Evolutionary conservation across 2,113 vertebrate genomes (phyloP).

Genomic region (Ranitomeya variabilis): DNA sequence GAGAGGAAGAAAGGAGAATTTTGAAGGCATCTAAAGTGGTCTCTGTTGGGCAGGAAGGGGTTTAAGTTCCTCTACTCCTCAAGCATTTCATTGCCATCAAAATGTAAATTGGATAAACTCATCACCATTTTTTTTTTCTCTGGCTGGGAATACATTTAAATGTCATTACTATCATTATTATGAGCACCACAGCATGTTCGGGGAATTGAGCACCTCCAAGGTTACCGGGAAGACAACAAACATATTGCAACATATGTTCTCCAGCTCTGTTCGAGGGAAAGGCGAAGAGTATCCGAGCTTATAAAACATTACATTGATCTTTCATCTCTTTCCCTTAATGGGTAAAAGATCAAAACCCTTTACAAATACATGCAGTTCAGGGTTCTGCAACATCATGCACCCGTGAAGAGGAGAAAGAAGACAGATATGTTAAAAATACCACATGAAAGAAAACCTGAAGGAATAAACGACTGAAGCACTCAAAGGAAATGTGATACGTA

Average conservation of each 20-base stretch:
- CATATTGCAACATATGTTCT: constrained; percentile 44
- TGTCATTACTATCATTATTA: constrained; percentile 50
- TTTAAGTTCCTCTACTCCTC: neutral
- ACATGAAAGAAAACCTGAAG: neutral
- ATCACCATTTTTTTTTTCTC: constrained; percentile 35
- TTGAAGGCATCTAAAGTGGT: neutral
- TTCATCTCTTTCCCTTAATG: constrained; percentile 9
- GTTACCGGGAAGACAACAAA: constrained; percentile 33
- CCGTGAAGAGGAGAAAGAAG: neutral
- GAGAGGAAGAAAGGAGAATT: neutral
- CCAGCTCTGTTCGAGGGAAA: neutral
- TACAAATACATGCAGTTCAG: constrained; percentile 10
- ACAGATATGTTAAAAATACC: constrained; percentile 9
- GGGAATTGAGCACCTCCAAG: constrained; percentile 37
- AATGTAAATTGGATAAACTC: constrained; percentile 45
- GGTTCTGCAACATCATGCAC: neutral
- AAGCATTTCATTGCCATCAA: constrained; percentile 32
- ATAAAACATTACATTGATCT: constrained; percentile 18
- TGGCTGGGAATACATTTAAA: constrained; percentile 50
- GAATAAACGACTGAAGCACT: neutral
- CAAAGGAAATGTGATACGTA: neutral
- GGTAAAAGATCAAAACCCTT: neutral
- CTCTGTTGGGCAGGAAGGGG: constrained; percentile 9
- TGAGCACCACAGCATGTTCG: constrained; percentile 30
- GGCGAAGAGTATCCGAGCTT: neutral